phyloP scores from a whole-genome alignment of 2,888 invertebrate species.

The Melanostoma scalare region DNA sequence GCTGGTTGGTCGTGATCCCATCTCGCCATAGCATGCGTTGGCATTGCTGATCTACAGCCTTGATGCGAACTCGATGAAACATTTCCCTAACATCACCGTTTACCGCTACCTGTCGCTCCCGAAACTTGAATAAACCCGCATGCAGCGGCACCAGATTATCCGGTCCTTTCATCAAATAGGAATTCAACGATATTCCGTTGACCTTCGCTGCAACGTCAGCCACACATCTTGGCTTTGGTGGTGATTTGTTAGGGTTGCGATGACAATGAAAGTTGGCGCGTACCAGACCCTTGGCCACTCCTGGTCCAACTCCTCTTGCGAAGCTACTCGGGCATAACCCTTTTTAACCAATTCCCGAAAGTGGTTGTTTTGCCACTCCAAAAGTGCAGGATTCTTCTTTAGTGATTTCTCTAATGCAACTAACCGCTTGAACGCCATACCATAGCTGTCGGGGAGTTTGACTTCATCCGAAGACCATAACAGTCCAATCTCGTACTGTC shows the following conservation, averaged over 20 bases:
- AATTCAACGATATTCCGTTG: conserved; percentile 53
- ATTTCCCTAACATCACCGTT: conserved; percentile 64
- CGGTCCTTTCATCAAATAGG: conserved; percentile 57
- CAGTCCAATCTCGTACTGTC: neutral
- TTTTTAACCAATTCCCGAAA: conserved; percentile 49
- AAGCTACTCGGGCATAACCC: conserved; percentile 56
- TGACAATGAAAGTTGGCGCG: conserved; percentile 71
- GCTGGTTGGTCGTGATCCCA: conserved; percentile 28
- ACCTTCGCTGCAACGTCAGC: conserved; percentile 60
- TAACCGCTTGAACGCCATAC: conserved; percentile 50
- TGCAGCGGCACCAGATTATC: conserved; percentile 44
- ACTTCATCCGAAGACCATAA: neutral
- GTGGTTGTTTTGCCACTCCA: conserved; percentile 46
- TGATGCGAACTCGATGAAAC: conserved; percentile 55
- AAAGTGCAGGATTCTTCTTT: conserved; percentile 35
- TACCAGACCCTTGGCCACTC: conserved; percentile 72
- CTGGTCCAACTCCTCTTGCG: conserved; percentile 33
- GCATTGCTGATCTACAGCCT: conserved; percentile 24
- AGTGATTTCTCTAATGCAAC: conserved; percentile 49
- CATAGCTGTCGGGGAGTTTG: conserved; percentile 44
- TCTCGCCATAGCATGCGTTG: conserved; percentile 60
- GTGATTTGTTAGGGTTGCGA: conserved; percentile 48
- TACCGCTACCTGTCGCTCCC: conserved; percentile 45
- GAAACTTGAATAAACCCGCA: conserved; percentile 56
- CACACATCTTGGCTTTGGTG: conserved; percentile 47